Evolutionary conservation across 1,140 invertebrate species (phyloP), one percentile per base, ranked within the genome.

Genomic region (Hycleus cichorii): DNA sequence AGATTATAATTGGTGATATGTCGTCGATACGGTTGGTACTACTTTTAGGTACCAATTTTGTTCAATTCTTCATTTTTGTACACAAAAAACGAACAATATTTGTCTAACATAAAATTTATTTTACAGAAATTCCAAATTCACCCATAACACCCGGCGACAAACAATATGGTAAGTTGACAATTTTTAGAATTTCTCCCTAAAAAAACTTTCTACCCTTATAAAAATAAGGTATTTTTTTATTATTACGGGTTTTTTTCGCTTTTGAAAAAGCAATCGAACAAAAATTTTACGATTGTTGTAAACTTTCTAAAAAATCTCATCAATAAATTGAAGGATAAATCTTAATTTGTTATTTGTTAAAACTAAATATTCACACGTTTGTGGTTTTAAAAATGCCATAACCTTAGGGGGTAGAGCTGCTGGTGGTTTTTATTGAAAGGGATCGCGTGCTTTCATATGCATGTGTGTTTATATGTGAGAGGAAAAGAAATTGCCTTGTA

Each of bases 91-190:
- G 11, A 44, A 12, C 18, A 18, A 18, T 18, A 18, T 18, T 18
- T 18, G 18, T 18, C 18, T 27, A 47, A 10, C 11, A 48, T 27
- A 26, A 39, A 4, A 57, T 59, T 54, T 60, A 58, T 49, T 12
- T 66, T 66, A 8, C 64, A 66, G 64, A 66, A 44, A 60, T 66
- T n/a, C 42, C 64, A 32, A 57, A 47, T 18, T 64, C 64, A 12
- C 60, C 63, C 7, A 58, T 57, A 42, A 59, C 63, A 4, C 43
- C 57, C 38, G 55, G 57, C 5, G 64, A 66, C 12, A 60, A 64
- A 39, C 63, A 64, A 54, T 66, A 64, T 32, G 64, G 64, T 66
- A 59, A 66, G 64, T 61, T 24, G 18, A 44, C 32, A 47, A 39
- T 24, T 45, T 46, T 45, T 56, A 7, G 32, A 32, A 32, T 32